Evolutionary conservation across 2,113 vertebrate genomes (phyloP).

Genomic region (Uropsilus gracilis): DNA sequence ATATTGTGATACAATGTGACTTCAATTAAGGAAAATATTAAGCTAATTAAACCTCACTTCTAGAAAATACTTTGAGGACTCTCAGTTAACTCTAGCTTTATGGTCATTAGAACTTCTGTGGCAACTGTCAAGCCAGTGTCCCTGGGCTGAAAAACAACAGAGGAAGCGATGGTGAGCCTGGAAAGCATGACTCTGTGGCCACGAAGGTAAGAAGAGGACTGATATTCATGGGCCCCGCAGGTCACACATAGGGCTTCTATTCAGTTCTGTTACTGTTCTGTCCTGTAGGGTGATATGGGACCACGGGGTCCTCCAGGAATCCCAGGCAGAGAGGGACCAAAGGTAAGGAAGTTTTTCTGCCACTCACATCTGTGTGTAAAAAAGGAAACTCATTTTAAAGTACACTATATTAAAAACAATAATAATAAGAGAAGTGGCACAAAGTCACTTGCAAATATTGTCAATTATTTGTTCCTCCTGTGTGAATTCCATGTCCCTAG

Average conservation of each 20-base stretch:
- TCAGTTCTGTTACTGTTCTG: neutral
- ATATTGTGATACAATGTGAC: too few relatives aligned
- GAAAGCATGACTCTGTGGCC: constrained; percentile 79
- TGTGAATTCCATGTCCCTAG: neutral
- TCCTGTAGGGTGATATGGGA: constrained; percentile 91
- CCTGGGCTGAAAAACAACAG: constrained; percentile 88
- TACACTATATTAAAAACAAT: neutral
- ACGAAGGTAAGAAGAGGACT: constrained; percentile 82
- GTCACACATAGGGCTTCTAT: neutral
- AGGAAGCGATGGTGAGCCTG: constrained; percentile 83
- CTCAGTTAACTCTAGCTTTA: constrained; percentile 10
- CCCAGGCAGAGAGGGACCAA: constrained; percentile 96
- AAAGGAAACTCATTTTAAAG: neutral
- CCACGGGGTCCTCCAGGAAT: constrained; percentile 93
- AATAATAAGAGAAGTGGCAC: neutral
- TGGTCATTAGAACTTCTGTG: constrained; percentile 90
- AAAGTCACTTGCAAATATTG: neutral
- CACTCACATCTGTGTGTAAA: neutral
- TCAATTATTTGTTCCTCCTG: neutral
- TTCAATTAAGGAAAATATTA: too few relatives aligned
- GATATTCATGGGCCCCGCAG: too few relatives aligned
- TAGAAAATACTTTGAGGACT: neutral
- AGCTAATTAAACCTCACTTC: neutral
- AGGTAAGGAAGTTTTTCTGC: constrained; percentile 85
- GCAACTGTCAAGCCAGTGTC: constrained; percentile 86